phyloP scores from a whole-genome alignment of 2,888 invertebrate species.

The Salpingus planirostris region DNA sequence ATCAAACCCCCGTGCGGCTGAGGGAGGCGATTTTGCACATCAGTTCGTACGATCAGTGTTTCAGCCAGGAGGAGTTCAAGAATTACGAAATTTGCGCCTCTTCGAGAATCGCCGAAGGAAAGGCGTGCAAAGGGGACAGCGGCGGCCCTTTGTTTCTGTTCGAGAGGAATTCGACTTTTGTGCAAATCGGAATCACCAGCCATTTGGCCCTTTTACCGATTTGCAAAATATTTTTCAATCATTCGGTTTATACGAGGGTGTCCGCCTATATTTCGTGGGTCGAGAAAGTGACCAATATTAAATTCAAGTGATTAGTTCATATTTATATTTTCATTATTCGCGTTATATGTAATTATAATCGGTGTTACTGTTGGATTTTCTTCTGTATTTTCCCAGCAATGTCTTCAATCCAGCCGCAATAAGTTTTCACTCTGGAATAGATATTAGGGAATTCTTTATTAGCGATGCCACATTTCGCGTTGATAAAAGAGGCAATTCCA shows the following conservation, averaged over 20 bases:
- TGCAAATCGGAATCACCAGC: constrained; percentile 38
- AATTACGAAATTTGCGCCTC: constrained; percentile 33
- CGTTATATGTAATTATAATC: too few species aligned
- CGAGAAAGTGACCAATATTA: constrained; percentile 31
- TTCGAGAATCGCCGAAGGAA: constrained; percentile 35
- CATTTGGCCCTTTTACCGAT: constrained; percentile 34
- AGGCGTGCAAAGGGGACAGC: constrained; percentile 40
- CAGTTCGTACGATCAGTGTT: constrained; percentile 30
- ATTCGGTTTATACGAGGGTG: constrained; percentile 37
- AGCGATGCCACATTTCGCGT: background rate
- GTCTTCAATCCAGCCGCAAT: background rate
- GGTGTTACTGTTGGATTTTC: too few species aligned
- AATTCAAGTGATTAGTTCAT: too few species aligned
- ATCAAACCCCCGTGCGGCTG: constrained; percentile 30
- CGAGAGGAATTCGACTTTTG: constrained; percentile 17
- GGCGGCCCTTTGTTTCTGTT: constrained; percentile 35
- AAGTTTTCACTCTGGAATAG: background rate
- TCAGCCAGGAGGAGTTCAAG: constrained; percentile 22
- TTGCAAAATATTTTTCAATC: constrained; percentile 35
- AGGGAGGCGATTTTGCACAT: constrained; percentile 34
- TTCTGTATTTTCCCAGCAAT: too few species aligned
- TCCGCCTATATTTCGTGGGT: constrained; percentile 37
- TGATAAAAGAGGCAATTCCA: constrained; percentile 1
- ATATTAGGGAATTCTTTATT: background rate
- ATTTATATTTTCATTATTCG: too few species aligned